A percentile compares a stretch with the other conserved stretches of the same genome.
phyloP scores from a whole-genome alignment of 2,797 vertebrate species.

The Sebastes kiyomatsui region DNA sequence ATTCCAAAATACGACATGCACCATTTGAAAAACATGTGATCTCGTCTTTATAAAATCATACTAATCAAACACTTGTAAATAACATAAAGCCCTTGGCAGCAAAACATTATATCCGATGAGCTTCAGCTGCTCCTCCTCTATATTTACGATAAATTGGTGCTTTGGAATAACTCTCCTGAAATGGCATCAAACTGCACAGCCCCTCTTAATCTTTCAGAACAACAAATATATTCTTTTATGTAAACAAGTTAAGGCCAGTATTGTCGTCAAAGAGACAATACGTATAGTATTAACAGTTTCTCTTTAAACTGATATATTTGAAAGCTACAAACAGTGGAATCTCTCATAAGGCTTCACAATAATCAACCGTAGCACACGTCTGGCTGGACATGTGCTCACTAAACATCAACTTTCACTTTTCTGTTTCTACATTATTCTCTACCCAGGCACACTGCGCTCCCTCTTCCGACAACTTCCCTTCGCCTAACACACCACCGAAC shows the following conservation, averaged over 20 bases:
- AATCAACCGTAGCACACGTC: background rate
- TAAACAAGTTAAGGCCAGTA: slow-evolving; percentile 81
- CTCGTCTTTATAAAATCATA: slow-evolving; percentile 31
- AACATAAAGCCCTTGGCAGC: slow-evolving; percentile 65
- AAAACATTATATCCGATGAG: slow-evolving; percentile 15
- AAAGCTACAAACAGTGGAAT: slow-evolving; percentile 58
- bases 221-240: slow-evolving; percentile 47
- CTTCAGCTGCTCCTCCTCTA: slow-evolving; percentile 9
- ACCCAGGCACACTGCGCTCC: slow-evolving; percentile 10
- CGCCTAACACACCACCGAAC: background rate
- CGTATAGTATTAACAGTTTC: slow-evolving; percentile 41
- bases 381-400: slow-evolving; percentile 22
- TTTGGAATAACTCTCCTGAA: slow-evolving; percentile 55
- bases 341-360: slow-evolving; percentile 56
- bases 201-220: slow-evolving; percentile 47
- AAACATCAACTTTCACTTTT: slow-evolving; percentile 20
- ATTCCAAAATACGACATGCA: slow-evolving; percentile 39
- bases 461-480: slow-evolving; percentile 19
- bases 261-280: slow-evolving; percentile 54
- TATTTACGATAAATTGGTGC: slow-evolving; percentile 33
- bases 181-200: slow-evolving; percentile 49
- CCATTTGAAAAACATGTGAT: slow-evolving; percentile 23
- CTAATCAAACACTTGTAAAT: slow-evolving; percentile 17
- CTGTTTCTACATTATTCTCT: background rate
- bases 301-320: slow-evolving; percentile 28